phyloP scores from a whole-genome alignment of 2,888 invertebrate species.

The Phortica okadai region DNA sequence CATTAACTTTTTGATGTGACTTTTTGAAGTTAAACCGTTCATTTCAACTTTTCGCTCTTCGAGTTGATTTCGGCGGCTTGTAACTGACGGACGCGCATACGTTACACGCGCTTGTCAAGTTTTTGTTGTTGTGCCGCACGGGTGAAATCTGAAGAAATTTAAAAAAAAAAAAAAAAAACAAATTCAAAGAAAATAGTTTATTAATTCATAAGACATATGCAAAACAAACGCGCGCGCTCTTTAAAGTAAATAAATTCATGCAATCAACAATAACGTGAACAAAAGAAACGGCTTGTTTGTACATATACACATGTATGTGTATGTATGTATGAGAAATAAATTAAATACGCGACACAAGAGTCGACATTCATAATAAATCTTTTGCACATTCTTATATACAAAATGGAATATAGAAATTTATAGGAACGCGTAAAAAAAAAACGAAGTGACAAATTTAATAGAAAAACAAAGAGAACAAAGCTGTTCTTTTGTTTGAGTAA shows the following conservation, averaged over 20 bases:
- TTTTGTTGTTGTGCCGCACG: slow-evolving; percentile 14
- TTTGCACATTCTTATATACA: no score
- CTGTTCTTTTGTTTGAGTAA: neutral
- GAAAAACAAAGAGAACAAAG: neutral
- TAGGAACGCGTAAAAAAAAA: neutral
- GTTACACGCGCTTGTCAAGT: neutral
- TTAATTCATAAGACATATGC: neutral
- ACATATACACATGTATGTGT: no score
- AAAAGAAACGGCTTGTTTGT: no score
- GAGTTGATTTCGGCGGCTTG: neutral
- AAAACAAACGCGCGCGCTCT: no score
- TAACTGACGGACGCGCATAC: neutral
- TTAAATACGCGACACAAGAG: no score
- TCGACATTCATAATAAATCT: no score
- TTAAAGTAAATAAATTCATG: no score
- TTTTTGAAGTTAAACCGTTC: neutral
- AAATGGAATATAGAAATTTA: no score
- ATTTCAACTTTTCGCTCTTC: neutral
- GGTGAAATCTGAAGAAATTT: slow-evolving; percentile 4
- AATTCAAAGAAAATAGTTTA: neutral
- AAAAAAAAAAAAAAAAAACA: neutral
- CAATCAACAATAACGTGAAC: no score
- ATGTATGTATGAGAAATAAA: no score
- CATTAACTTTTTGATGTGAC: neutral
- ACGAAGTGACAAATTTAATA: neutral